phyloP scores from a whole-genome alignment of 2,797 vertebrate species.

The Percopsis omiscomaycus region DNA sequence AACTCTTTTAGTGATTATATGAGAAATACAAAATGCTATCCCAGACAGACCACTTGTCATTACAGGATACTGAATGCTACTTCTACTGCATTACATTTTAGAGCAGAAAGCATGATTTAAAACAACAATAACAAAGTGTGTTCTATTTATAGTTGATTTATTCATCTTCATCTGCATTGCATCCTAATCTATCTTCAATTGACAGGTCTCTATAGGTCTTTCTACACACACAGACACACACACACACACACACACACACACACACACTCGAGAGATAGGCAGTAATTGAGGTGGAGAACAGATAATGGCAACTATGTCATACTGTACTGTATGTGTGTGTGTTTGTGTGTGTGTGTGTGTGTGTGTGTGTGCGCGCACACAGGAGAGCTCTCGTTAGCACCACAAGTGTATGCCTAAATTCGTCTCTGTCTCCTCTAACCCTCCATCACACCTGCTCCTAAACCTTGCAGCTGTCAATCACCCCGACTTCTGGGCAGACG shows the following conservation, averaged over 20 bases:
- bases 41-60: no score
- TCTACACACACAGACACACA: conserved; percentile 38
- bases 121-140: conserved; percentile 17
- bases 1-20: no score
- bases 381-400: conserved; percentile 68
- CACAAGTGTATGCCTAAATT: conserved; percentile 71
- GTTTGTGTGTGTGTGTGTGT: neutral
- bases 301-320: conserved; percentile 46
- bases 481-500: conserved; percentile 12
- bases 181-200: conserved; percentile 55
- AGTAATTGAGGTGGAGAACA: conserved; percentile 43
- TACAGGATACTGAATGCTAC: no score
- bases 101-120: no score
- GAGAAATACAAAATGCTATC: no score
- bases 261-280: conserved; percentile 21
- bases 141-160: conserved; percentile 61
- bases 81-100: no score
- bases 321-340: conserved; percentile 18
- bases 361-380: conserved; percentile 28
- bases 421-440: conserved; percentile 51
- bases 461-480: conserved; percentile 71
- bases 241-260: conserved; percentile 17
- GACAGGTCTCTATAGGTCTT: conserved; percentile 67
- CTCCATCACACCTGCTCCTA: conserved; percentile 71
- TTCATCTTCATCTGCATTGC: conserved; percentile 56